phyloP scores from a whole-genome alignment of 2,888 invertebrate genomes.

The Bruchidius siliquastri region DNA sequence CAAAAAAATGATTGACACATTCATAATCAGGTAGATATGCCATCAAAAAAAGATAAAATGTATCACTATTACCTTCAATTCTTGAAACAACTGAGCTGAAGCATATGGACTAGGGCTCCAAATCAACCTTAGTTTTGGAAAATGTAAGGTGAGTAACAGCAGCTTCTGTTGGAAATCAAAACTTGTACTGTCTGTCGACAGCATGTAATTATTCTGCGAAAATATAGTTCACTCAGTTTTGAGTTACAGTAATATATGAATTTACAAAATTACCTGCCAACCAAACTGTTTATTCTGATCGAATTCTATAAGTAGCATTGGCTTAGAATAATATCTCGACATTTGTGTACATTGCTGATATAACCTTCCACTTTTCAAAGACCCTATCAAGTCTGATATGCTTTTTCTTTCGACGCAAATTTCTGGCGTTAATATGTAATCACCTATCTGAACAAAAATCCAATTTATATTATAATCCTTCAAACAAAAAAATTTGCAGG shows the following conservation, averaged over 20 bases:
- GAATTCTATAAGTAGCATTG: constrained; percentile 92
- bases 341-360: constrained; percentile 94
- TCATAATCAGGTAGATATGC: neutral
- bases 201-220: constrained; percentile 70
- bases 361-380: constrained; percentile 88
- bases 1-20: constrained; percentile 23
- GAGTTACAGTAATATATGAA: neutral
- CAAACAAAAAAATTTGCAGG: too few relatives aligned
- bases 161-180: constrained; percentile 81
- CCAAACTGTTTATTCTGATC: constrained; percentile 90
- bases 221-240: constrained; percentile 1
- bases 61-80: constrained; percentile 67
- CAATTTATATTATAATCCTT: neutral
- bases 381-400: constrained; percentile 92
- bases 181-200: constrained; percentile 70
- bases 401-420: constrained; percentile 97
- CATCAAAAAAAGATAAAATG: constrained; percentile 3
- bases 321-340: constrained; percentile 81
- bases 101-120: constrained; percentile 98
- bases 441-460: constrained; percentile 70
- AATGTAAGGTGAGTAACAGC: constrained; percentile 89
- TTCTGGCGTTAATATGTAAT: constrained; percentile 94
- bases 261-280: constrained; percentile 60
- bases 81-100: constrained; percentile 92
- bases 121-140: constrained; percentile 85